These are phyloP conservation scores for Pangasius macronema DNA, from an alignment of 2,797 vertebrate genomes.

Conservation along the genomic window DNA sequence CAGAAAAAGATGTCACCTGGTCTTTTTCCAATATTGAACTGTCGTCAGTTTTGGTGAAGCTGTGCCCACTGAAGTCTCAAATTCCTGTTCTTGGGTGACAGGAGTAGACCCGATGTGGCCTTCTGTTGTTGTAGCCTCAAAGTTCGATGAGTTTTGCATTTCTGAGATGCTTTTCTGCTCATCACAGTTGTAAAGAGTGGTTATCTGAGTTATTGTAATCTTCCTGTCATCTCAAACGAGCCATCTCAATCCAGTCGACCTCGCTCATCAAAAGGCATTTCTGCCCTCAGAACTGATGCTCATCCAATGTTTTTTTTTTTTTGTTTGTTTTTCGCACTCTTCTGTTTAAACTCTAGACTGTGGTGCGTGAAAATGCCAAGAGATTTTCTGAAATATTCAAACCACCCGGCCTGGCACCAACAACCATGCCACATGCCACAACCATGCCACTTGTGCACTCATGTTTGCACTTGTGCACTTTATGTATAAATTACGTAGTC, in stretches of 20 bases:
- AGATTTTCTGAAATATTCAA: neutral
- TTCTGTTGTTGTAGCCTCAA: neutral
- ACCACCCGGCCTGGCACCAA: neutral
- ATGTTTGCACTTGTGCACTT: no score
- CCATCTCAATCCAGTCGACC: no score
- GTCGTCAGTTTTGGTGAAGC: neutral
- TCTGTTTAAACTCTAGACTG: neutral
- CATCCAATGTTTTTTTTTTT: neutral
- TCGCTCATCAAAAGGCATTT: no score
- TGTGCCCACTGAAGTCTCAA: neutral
- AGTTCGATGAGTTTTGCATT: neutral
- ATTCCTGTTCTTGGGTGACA: neutral
- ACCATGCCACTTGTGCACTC: no score
- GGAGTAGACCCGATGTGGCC: neutral
- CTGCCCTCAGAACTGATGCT: neutral
- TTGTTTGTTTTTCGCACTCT: neutral
- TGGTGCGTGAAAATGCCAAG: neutral
- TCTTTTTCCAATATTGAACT: neutral
- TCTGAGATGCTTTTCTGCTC: neutral
- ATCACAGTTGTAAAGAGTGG: neutral
- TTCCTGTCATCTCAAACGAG: no score
- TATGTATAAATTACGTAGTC: no score
- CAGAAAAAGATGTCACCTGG: neutral
- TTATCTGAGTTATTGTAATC: no score
- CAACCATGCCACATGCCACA: neutral